Evolutionary conservation across 2,797 vertebrate genomes (phyloP).

Genomic region (Tapera naevia): DNA sequence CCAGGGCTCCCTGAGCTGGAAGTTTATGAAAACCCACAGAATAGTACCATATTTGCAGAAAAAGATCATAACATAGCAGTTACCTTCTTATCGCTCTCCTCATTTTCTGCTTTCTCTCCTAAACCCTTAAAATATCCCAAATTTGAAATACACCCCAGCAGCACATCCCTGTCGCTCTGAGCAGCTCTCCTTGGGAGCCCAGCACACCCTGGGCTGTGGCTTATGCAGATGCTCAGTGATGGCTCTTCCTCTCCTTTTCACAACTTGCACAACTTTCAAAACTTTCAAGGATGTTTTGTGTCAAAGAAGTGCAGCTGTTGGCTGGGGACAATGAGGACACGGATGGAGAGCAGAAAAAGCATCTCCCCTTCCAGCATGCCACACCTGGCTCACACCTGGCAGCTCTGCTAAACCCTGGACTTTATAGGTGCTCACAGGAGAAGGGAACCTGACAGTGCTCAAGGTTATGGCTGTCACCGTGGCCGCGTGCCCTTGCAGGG

Average conservation of each 20-base stretch:
- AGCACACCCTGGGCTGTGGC: fast-evolving
- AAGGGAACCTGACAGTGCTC: fast-evolving
- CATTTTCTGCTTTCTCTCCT: neutral
- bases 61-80: neutral
- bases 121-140: neutral
- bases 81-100: neutral
- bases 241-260: neutral
- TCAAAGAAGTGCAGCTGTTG: neutral
- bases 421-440: fast-evolving
- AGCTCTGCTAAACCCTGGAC: neutral
- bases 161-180: neutral
- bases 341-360: neutral
- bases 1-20: neutral
- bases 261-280: neutral
- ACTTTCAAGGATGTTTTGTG: fast-evolving
- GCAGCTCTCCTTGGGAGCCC: neutral
- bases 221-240: fast-evolving
- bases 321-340: neutral
- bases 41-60: neutral
- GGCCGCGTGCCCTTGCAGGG: neutral
- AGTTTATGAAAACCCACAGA: neutral
- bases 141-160: neutral
- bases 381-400: too few relatives aligned
- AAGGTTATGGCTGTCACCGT: fast-evolving
- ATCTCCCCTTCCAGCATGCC: neutral